phyloP scores from a whole-genome alignment of 2,113 vertebrate genomes.

The Megaceryle maxima region DNA sequence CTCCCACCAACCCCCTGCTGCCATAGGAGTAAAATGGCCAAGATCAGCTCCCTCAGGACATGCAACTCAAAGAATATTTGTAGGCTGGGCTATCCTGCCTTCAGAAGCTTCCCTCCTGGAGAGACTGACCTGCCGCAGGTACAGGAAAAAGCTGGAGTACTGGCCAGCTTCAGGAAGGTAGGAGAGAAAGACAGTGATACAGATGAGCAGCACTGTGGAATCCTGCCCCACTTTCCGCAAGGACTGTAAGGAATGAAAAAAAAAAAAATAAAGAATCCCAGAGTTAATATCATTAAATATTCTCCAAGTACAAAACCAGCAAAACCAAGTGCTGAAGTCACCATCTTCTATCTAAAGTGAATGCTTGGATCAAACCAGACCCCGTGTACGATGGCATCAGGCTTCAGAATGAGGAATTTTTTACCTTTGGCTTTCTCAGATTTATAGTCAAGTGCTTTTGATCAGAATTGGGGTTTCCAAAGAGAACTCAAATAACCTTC shows the following conservation, averaged over 20 bases:
- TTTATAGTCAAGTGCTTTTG: neutral
- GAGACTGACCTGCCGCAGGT: slow-evolving; percentile 85
- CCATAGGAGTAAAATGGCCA: neutral
- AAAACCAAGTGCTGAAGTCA: neutral
- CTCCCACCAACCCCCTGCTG: neutral
- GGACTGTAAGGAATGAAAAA: slow-evolving; percentile 69
- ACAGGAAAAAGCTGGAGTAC: slow-evolving; percentile 94
- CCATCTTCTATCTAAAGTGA: neutral
- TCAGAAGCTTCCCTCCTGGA: neutral
- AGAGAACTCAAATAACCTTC: neutral
- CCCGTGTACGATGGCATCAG: neutral
- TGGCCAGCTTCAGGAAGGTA: slow-evolving; percentile 92
- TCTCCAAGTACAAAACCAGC: neutral
- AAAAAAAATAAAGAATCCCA: neutral
- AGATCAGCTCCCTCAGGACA: neutral
- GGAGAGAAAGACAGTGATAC: slow-evolving; percentile 92
- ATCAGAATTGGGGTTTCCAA: neutral
- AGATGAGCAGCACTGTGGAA: slow-evolving; percentile 92
- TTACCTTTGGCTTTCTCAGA: neutral
- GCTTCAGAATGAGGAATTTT: neutral
- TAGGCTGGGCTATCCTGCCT: neutral
- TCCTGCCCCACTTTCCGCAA: slow-evolving; percentile 92
- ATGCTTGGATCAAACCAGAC: neutral
- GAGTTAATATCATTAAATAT: neutral
- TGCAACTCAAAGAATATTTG: neutral